Conservation (phyloP, 2,797 vertebrate genomes). For the Myotis myotis region DNA sequence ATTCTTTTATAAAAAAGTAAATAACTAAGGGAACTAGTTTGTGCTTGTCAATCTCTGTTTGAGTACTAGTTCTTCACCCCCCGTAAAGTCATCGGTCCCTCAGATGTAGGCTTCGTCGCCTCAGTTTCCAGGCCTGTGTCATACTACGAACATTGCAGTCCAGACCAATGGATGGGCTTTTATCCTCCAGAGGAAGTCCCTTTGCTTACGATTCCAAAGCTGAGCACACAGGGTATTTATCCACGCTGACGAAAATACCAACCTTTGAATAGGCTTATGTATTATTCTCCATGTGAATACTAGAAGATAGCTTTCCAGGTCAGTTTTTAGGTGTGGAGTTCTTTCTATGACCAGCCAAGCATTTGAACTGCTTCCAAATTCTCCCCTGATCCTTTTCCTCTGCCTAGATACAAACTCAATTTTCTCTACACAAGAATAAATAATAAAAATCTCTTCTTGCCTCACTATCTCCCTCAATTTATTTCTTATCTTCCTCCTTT, state of each 20-base stretch:
- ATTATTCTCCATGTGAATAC: conserved; percentile 11
- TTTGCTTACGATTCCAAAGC: background rate
- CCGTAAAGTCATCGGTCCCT: background rate
- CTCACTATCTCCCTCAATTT: background rate
- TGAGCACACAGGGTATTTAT: background rate
- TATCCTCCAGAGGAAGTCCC: background rate
- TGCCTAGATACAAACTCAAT: conserved; percentile 13
- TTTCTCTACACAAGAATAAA: background rate
- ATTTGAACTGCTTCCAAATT: conserved; percentile 25
- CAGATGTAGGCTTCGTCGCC: background rate
- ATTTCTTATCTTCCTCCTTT: background rate
- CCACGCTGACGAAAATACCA: background rate
- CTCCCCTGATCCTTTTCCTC: background rate
- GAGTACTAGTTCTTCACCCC: background rate
- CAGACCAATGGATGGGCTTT: background rate
- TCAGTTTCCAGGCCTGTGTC: background rate
- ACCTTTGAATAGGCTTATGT: background rate
- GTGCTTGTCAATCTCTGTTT: background rate
- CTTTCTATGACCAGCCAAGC: background rate
- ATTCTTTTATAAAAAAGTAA: background rate
- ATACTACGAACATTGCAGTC: background rate
- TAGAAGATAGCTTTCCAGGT: background rate
- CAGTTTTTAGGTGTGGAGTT: background rate
- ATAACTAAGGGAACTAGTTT: background rate
- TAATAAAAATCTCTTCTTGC: background rate